Evolutionary conservation across 2,888 invertebrate species (phyloP).

Genomic region (Ophion obscuratus): DNA sequence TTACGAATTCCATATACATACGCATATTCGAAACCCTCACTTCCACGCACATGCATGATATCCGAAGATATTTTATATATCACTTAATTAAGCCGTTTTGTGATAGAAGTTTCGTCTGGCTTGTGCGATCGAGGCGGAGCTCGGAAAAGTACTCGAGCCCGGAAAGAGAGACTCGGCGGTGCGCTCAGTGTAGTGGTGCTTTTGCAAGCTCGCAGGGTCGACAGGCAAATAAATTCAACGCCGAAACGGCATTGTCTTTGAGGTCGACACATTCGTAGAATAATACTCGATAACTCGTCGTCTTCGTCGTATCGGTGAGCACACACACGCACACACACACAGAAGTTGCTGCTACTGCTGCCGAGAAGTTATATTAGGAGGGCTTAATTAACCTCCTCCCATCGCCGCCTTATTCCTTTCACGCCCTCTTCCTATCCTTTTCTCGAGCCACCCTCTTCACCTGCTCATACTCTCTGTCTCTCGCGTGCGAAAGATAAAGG

Average conservation of each 20-base stretch:
- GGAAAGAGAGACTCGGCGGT: slow-evolving; percentile 20
- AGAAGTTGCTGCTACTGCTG: slow-evolving; percentile 63
- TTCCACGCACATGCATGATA: slow-evolving; percentile 1
- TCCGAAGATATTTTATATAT: slow-evolving; percentile 20
- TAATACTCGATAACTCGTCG: slow-evolving; percentile 80
- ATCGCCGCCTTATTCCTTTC: slow-evolving; percentile 68
- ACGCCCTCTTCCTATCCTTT: slow-evolving; percentile 70
- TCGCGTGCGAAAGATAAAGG: slow-evolving; percentile 29
- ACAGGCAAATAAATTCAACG: slow-evolving; percentile 79
- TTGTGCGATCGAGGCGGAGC: slow-evolving; percentile 22
- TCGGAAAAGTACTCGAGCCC: slow-evolving; percentile 4
- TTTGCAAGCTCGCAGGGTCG: slow-evolving; percentile 53
- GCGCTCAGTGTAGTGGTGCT: slow-evolving; percentile 14
- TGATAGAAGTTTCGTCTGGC: slow-evolving; percentile 41
- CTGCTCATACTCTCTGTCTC: slow-evolving; percentile 26
- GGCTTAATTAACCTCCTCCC: slow-evolving; percentile 80
- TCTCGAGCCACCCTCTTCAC: slow-evolving; percentile 42
- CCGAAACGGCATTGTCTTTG: slow-evolving; percentile 80
- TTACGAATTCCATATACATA: background rate
- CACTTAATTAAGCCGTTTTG: slow-evolving; percentile 42
- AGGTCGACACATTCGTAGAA: slow-evolving; percentile 80
- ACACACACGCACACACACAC: background rate
- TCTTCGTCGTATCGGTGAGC: slow-evolving; percentile 31
- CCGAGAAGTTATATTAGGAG: slow-evolving; percentile 80
- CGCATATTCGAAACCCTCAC: background rate